A percentile compares a stretch with the other conserved stretches of the same genome.
phyloP scores from a whole-genome alignment of 2,113 vertebrate species.

The Capreolus pygargus region DNA sequence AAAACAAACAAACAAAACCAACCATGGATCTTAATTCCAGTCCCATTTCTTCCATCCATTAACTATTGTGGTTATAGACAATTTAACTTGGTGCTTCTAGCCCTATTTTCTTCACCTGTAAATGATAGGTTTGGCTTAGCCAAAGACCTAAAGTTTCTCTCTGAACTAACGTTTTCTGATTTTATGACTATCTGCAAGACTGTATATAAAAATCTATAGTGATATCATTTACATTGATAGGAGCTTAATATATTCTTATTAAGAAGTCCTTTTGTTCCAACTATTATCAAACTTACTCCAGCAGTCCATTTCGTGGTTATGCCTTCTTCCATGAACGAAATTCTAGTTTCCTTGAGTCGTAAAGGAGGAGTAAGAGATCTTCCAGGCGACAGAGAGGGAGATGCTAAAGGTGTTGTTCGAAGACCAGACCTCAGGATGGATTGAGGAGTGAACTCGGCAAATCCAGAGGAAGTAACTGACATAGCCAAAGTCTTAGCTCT shows the following conservation, averaged over 20 bases:
- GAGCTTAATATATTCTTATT: not conserved
- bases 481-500: constrained; percentile 89
- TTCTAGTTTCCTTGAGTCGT: constrained; percentile 88
- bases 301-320: constrained; percentile 78
- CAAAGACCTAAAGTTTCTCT: not conserved
- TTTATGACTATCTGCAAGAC: not conserved
- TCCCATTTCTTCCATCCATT: not conserved
- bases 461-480: constrained; percentile 84
- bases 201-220: not conserved
- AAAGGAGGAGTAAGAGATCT: constrained; percentile 90
- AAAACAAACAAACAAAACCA: not conserved
- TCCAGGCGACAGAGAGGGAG: constrained; percentile 90
- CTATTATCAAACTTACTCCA: constrained; percentile 82
- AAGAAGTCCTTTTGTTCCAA: not conserved
- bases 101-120: not conserved
- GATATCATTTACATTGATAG: not conserved
- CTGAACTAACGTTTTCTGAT: not conserved
- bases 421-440: constrained; percentile 94
- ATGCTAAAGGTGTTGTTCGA: constrained; percentile 89
- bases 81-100: not conserved
- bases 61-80: not conserved
- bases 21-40: not conserved
- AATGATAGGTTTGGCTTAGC: not conserved
- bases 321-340: constrained; percentile 90
- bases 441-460: constrained; percentile 91